phyloP scores from a whole-genome alignment of 2,888 invertebrate genomes.

The Lagria hirta region DNA sequence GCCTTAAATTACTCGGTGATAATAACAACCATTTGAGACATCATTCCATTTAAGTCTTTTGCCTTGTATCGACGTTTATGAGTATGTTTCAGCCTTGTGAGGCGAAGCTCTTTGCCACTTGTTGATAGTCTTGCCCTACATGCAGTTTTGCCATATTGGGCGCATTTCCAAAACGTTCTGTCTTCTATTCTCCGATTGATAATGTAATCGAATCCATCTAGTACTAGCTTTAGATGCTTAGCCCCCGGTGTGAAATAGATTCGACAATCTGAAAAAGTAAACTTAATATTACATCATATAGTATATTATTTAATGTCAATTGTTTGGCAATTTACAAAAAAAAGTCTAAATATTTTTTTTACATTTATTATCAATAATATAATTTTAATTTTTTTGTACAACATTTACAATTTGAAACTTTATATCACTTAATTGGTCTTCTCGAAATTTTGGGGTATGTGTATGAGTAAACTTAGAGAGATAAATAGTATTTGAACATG shows the following conservation, averaged over 20 bases:
- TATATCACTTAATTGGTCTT: too few species aligned
- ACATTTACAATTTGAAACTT: too few species aligned
- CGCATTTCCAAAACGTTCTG: conserved; percentile 26
- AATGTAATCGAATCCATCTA: conserved; percentile 20
- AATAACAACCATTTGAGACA: conserved; percentile 27
- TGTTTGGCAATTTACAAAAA: too few species aligned
- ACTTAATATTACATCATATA: too few species aligned
- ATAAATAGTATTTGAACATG: too few species aligned
- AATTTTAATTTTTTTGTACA: too few species aligned
- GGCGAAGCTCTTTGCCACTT: conserved; percentile 12
- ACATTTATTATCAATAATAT: too few species aligned
- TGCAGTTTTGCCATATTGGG: conserved; percentile 14
- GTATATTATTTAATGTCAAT: too few species aligned
- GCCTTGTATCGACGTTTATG: conserved; percentile 20
- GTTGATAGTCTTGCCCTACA: conserved; percentile 20
- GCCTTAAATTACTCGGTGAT: too few species aligned
- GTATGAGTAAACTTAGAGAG: too few species aligned
- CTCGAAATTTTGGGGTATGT: too few species aligned
- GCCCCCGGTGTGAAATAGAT: conserved; percentile 25
- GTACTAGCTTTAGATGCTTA: conserved; percentile 27
- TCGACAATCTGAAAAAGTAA: conserved; percentile 26
- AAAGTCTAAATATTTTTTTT: too few species aligned
- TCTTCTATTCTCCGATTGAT: conserved; percentile 11
- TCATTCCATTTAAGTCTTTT: conserved; percentile 19
- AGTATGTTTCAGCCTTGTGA: conserved; percentile 25